Evolutionary conservation across 2,113 vertebrate genomes (phyloP), one percentile per base, ranked within the genome.

Genomic region (Nibea coibor): DNA sequence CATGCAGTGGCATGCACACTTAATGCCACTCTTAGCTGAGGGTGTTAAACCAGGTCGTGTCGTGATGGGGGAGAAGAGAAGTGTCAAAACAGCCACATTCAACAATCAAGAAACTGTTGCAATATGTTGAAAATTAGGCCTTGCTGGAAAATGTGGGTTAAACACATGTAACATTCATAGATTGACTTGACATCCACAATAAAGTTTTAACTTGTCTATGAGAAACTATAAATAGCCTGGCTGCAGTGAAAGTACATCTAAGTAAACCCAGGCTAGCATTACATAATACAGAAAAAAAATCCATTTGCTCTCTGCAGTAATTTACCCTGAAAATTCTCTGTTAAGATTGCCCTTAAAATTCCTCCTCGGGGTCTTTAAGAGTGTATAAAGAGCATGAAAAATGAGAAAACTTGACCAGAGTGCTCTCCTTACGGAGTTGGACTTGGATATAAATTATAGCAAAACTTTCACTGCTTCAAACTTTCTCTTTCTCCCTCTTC

Each of bases 251-350:
- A 90, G 88, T 61, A 70, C 45, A 70, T 75, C 56, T 66, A 58
- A 76, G 81, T 73, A 74, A 89, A 81, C 22, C 53, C 81, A 68
- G 72, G 73, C 64, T 72, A 50, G 48, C 24, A 81, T 89, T 85
- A 80, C 59, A 81, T 82, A 87, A 90, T 72, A 86, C 28, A 80
- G 69, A 83, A 4, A 14, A 45, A 43, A 67, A 80, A 90, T 90
- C 87, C 72, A 91, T 92, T 84, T 50, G 31, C 85, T 78, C 80
- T 86, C 83, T 72, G 62, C 43, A 53, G 58, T 78, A 80, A 86
- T 87, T 78, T 87, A 51, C 74, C 57, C 79, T 75, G 70, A 43
- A 83, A 89, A 81, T 90, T 90, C 89, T 89, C 83, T 92, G 81
- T 84, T 53, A 84, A 86, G 84, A 89, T 68, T 83, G 50, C 50